These are phyloP conservation scores for Eremophila alpestris DNA, from an alignment of 2,797 vertebrate genomes.

Conservation along the genomic window DNA sequence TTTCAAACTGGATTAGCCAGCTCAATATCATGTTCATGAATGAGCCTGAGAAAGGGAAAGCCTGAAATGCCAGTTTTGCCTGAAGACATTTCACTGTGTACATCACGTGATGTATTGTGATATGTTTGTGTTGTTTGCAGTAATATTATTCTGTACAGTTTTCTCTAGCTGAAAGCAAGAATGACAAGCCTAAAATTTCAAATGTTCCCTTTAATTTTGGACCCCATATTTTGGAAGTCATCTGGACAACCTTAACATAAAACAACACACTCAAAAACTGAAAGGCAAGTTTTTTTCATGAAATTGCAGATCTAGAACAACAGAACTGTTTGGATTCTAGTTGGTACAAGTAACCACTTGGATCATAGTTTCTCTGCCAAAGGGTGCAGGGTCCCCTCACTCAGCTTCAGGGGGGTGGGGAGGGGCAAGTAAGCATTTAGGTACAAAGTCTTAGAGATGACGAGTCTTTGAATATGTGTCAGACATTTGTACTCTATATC, in stretches of 20 bases:
- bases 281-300: rapidly evolving
- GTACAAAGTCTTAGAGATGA: background rate
- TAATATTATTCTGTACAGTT: background rate
- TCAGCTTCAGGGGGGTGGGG: background rate
- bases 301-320: background rate
- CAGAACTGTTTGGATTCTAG: background rate
- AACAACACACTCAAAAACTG: background rate
- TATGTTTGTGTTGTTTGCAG: background rate
- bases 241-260: background rate
- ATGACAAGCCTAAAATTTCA: background rate
- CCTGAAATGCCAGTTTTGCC: background rate
- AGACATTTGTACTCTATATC: background rate
- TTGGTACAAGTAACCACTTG: background rate
- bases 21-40: background rate
- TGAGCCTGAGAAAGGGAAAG: background rate
- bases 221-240: background rate
- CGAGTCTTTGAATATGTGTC: background rate
- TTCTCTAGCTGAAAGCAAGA: background rate
- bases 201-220: background rate
- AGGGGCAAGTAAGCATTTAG: background rate
- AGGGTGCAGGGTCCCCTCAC: background rate
- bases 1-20: background rate
- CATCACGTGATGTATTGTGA: rapidly evolving
- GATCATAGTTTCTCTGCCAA: background rate
- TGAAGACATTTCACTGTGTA: background rate